phyloP scores from a whole-genome alignment of 2,888 invertebrate species.

The Bibio marci region DNA sequence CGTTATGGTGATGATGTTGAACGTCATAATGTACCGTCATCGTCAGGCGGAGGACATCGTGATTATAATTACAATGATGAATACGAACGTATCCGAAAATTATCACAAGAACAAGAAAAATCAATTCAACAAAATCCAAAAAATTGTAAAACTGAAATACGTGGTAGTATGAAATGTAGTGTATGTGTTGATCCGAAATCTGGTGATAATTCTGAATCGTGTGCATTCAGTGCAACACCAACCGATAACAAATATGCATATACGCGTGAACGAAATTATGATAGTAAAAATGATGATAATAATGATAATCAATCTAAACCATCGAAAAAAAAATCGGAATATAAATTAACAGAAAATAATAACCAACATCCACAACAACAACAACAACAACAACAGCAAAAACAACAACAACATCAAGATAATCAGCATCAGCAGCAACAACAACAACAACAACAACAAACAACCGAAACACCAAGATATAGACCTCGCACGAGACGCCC shows the following conservation, averaged over 20 bases:
- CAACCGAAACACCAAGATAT: too few species aligned
- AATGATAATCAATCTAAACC: slow-evolving; percentile 7
- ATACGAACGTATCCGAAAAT: slow-evolving; percentile 38
- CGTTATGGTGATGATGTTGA: neutral
- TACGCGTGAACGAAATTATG: slow-evolving; percentile 43
- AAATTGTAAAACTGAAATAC: slow-evolving; percentile 36
- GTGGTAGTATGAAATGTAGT: slow-evolving; percentile 40
- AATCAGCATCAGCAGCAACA: too few species aligned
- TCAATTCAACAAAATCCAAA: slow-evolving; percentile 42
- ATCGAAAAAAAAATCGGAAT: neutral
- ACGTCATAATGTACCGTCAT: neutral
- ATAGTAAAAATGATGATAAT: slow-evolving; percentile 32
- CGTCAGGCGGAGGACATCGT: neutral
- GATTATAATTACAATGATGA: slow-evolving; percentile 20
- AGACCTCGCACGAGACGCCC: neutral
- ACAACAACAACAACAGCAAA: neutral
- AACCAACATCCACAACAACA: neutral
- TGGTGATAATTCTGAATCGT: slow-evolving; percentile 61
- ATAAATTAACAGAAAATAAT: neutral
- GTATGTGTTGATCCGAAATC: slow-evolving; percentile 58
- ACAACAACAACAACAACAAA: too few species aligned
- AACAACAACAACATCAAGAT: too few species aligned
- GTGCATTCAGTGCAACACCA: slow-evolving; percentile 58
- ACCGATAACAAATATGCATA: slow-evolving; percentile 53
- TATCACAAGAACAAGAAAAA: slow-evolving; percentile 43